Evolutionary conservation across 2,113 vertebrate species (phyloP), one percentile per base, ranked within the genome.

Genomic region (Plotosus lineatus): DNA sequence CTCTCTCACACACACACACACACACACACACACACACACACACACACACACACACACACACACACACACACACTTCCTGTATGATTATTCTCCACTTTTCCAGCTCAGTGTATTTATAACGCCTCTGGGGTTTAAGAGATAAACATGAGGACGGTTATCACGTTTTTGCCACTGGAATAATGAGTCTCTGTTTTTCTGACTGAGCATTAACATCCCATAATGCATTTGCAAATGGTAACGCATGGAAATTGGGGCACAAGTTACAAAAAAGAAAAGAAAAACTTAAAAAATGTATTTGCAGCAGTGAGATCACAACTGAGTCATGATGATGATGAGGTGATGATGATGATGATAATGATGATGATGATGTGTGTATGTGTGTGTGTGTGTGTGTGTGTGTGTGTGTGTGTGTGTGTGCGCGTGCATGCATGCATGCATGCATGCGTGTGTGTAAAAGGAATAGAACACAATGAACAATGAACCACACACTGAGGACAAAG

Each of bases 51-150:
- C n/a, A n/a, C n/a, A n/a, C n/a, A n/a, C n/a, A n/a, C n/a, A n/a
- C n/a, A n/a, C n/a, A n/a, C n/a, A 48, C 68, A 71, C 44, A 71
- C 68, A 71, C 68, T 71, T 71, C 68, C 68, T 71, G 68, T 71
- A 26, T 48, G 44, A 50, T 50, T 31, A 48, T 19, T 28, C 66
- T 15, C 6, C n/a, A 2, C 6, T 28, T 9, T 71, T 71, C 26
- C 26, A 48, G n/a, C 44, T 71, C 6, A 19, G n/a, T 68, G 38
- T 68, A 68, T 68, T 68, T 42, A 40, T 68, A 68, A n/a, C 38
- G 0, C 9, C 38, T 36, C 21, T 26, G 65, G 36, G 10, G 1
- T 65, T 65, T 10, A 2, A 1, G 61, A 65, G 61, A 65, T 23
- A 40, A 65, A 65, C 61, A 65, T 11, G 19, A 65, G 40, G 33